These are phyloP conservation scores for Cordilura impudica DNA, from an alignment of 2,888 invertebrate genomes.

Conservation along the genomic window DNA sequence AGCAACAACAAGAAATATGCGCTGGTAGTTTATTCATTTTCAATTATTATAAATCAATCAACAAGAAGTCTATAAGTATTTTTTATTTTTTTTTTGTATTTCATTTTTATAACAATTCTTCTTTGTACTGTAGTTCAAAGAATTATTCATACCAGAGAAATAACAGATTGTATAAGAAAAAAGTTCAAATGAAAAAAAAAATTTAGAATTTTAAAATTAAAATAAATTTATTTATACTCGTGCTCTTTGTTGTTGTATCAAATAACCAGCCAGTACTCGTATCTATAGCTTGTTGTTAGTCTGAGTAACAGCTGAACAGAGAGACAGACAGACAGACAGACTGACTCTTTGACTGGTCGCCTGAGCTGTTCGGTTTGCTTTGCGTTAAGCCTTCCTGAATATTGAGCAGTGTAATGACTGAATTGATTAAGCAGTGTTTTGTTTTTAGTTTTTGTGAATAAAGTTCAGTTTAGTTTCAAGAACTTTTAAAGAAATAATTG, in stretches of 20 bases:
- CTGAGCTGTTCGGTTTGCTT: neutral
- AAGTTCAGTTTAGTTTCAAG: neutral
- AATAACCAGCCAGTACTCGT: neutral
- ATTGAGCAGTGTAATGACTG: constrained; percentile 19
- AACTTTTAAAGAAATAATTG: neutral
- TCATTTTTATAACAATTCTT: too few species aligned
- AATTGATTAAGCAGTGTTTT: constrained; percentile 35
- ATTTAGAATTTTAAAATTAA: neutral
- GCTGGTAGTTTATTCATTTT: constrained; percentile 16
- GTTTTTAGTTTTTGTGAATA: neutral
- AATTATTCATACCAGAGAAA: constrained; percentile 5
- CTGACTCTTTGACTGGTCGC: neutral
- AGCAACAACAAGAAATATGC: neutral
- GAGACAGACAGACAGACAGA: neutral
- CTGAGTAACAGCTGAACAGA: too few species aligned
- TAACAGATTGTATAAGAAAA: neutral
- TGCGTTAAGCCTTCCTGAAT: constrained; percentile 19
- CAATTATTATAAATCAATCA: constrained; percentile 61
- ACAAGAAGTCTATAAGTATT: constrained; percentile 23
- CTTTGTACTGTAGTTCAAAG: constrained; percentile 6
- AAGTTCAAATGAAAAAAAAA: neutral
- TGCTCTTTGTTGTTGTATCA: neutral
- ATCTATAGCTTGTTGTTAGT: neutral
- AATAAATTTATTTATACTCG: too few species aligned
- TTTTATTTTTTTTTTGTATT: neutral